Conservation (phyloP, 2,888 invertebrate species). For the Dryocosmus kuriphilus region DNA sequence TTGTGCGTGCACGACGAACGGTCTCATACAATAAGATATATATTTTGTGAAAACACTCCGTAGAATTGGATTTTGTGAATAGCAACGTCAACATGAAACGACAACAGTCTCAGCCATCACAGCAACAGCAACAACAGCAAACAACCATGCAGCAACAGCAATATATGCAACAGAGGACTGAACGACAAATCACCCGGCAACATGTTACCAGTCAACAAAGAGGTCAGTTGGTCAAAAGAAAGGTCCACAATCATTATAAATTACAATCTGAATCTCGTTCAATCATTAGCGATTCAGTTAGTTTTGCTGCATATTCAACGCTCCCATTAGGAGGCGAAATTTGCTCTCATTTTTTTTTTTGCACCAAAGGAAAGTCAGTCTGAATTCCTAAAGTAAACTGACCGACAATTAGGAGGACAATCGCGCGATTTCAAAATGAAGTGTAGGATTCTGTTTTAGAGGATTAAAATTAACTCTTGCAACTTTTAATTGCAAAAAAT, state of each 20-base stretch:
- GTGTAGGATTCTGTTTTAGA: no score
- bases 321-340: background rate
- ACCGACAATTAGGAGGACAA: background rate
- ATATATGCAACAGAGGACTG: conserved; percentile 83
- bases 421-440: background rate
- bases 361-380: background rate
- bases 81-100: conserved; percentile 85
- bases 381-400: background rate
- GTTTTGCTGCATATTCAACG: background rate
- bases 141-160: conserved; percentile 74
- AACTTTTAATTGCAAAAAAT: background rate
- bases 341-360: background rate
- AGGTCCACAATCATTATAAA: background rate
- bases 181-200: conserved; percentile 86
- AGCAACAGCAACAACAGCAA: conserved; percentile 77
- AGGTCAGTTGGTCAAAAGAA: conserved; percentile 80
- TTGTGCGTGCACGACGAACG: conserved; percentile 50
- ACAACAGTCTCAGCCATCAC: conserved; percentile 82
- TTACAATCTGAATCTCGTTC: background rate
- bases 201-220: conserved; percentile 88
- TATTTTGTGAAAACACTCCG: conserved; percentile 45
- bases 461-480: background rate
- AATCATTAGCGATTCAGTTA: background rate
- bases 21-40: conserved; percentile 21
- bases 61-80: conserved; percentile 56